Conservation (phyloP, 2,113 vertebrate genomes). For the Oceanodroma tethys region DNA sequence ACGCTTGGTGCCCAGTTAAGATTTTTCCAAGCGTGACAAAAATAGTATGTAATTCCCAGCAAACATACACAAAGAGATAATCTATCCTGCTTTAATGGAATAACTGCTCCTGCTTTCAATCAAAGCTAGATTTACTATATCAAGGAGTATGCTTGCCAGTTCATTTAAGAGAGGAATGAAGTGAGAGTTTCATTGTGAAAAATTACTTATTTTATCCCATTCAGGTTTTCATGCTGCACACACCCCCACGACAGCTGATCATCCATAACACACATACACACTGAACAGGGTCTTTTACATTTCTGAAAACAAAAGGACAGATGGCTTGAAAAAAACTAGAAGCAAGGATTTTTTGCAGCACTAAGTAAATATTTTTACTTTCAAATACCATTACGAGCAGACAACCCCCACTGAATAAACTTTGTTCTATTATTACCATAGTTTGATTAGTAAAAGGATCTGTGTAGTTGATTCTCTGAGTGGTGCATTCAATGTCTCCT, state of each 20-base stretch:
- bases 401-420: not conserved
- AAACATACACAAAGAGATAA: not conserved
- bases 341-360: not conserved
- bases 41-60: not conserved
- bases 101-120: not conserved
- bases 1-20: not conserved
- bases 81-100: not conserved
- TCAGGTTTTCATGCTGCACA: not conserved
- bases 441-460: conserved; percentile 87
- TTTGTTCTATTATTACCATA: conserved; percentile 71
- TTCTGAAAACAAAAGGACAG: not conserved
- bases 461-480: conserved; percentile 81
- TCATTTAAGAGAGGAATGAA: not conserved
- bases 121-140: not conserved
- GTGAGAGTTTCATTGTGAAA: not conserved
- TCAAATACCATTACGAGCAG: not conserved
- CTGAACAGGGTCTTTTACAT: not conserved
- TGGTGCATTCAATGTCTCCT: conserved; percentile 78
- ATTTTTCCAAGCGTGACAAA: not conserved
- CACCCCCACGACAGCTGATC: not conserved
- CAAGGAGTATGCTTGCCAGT: not conserved
- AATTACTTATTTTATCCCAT: not conserved
- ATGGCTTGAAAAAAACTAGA: not conserved
- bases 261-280: not conserved
- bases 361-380: not conserved